phyloP scores from a whole-genome alignment of 2,113 vertebrate species.

The Irena cyanogastra region DNA sequence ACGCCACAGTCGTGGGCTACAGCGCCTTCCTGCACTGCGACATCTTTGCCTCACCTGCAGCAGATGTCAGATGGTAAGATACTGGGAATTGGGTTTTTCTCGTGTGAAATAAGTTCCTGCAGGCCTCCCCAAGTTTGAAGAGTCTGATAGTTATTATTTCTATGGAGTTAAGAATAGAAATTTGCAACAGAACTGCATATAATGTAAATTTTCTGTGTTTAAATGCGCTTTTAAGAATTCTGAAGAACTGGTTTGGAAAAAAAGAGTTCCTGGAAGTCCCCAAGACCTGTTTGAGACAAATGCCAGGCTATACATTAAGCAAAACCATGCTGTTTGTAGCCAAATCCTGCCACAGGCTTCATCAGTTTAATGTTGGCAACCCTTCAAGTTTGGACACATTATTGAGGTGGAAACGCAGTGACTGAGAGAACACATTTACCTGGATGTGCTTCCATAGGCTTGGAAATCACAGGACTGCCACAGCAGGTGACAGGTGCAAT shows the following conservation, averaged over 20 bases:
- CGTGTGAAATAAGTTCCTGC: not conserved
- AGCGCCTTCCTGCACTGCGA: constrained; percentile 80
- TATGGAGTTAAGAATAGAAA: not conserved
- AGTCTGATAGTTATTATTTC: not conserved
- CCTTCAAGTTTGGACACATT: not conserved
- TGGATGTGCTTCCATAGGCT: not conserved
- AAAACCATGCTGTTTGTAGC: not conserved
- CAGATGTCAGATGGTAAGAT: constrained; percentile 82
- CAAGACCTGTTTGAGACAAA: not conserved
- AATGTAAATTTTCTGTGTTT: not conserved
- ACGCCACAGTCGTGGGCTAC: constrained; percentile 79
- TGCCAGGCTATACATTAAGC: not conserved
- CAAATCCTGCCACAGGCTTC: not conserved
- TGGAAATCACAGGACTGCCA: not conserved
- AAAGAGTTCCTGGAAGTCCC: not conserved
- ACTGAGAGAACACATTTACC: not conserved
- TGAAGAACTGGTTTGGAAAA: not conserved
- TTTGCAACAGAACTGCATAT: not conserved
- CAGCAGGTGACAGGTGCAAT: not conserved
- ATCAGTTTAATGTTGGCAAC: not conserved
- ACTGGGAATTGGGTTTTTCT: not conserved
- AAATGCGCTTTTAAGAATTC: not conserved
- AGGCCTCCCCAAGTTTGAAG: not conserved
- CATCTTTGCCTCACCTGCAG: constrained; percentile 86
- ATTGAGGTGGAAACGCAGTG: fast-evolving